Evolutionary conservation across 2,888 invertebrate species (phyloP), one percentile per base, ranked within the genome.

Genomic region (Anoncus sp.): DNA sequence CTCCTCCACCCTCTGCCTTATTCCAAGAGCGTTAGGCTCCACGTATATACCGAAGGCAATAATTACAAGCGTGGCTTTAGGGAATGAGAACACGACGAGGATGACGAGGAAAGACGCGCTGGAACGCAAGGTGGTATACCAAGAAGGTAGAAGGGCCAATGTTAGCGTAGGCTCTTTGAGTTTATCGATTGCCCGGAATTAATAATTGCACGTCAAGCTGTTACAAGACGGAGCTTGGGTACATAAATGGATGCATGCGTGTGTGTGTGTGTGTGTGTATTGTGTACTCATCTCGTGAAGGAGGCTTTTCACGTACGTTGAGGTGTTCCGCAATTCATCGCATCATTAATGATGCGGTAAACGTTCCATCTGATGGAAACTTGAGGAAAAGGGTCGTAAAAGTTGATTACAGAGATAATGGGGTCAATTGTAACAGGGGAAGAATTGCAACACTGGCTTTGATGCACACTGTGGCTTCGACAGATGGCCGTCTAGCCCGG

Each of bases 131-230:
- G 40, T 12, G 59, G 65, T 38, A 40, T 16, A 45, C 31, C 65
- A 51, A n/a, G 40, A 62, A 18, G 38, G 59, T 22, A n/a, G 27
- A 31, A 18, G 31, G 24, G n/a, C 10, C 18, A 10, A 12, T 47
- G 59, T 27, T 66, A 31, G 57, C 27, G 62, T 57, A 43, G 43
- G 62, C 87, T 87, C 89, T 89, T 90, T 88, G 87, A 87, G 88
- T 85, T 90, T 89, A 90, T 90, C 89, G 90, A 90, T 90, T 90
- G 85, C 85, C 84, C 80, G 77, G 87, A 88, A 90, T 90, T 90
- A 89, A 90, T 90, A 90, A 90, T 90, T 90, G 89, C 88, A 84
- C 81, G 84, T 72, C 75, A 79, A 74, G 67, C 72, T 80, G 79
- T 76, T 81, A 74, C 82, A 79, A 80, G 79, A 78, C 69, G 77